These are phyloP conservation scores for Mastomys natalensis DNA, from an alignment of 2,113 vertebrate species.

Conservation along the genomic window DNA sequence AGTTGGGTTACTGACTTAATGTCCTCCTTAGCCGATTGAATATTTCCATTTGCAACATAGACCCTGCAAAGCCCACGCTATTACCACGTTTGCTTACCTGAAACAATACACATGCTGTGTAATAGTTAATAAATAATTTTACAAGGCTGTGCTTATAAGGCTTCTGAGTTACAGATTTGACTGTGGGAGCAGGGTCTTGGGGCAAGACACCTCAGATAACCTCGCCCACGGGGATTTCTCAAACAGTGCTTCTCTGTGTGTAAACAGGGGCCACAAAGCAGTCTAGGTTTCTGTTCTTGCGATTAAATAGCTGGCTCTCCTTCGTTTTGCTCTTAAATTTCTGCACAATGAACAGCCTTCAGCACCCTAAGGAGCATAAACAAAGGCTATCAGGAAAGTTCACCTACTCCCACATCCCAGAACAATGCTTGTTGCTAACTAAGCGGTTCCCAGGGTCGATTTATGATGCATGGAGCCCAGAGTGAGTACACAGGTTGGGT, in stretches of 20 bases:
- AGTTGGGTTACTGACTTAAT: slow-evolving; percentile 70
- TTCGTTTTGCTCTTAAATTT: slow-evolving; percentile 74
- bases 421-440: slow-evolving; percentile 68
- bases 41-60: neutral
- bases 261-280: slow-evolving; percentile 67
- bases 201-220: slow-evolving; percentile 73
- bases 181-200: slow-evolving; percentile 76
- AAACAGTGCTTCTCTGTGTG: slow-evolving; percentile 68
- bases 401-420: slow-evolving; percentile 69
- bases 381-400: slow-evolving; percentile 61
- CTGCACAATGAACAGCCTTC: slow-evolving; percentile 81
- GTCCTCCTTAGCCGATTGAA: slow-evolving; percentile 75
- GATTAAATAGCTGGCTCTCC: slow-evolving; percentile 78
- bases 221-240: slow-evolving; percentile 76
- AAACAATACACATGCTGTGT: slow-evolving; percentile 80
- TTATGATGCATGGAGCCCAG: slow-evolving; percentile 54
- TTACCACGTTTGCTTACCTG: slow-evolving; percentile 83
- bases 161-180: slow-evolving; percentile 75
- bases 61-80: slow-evolving; percentile 79
- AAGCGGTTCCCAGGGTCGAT: slow-evolving; percentile 77
- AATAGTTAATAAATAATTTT: slow-evolving; percentile 84
- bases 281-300: slow-evolving; percentile 73
- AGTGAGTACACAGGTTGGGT: slow-evolving; percentile 70
- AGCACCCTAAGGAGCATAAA: slow-evolving; percentile 74
- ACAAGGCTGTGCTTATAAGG: slow-evolving; percentile 79